phyloP scores from a whole-genome alignment of 2,797 vertebrate genomes.

The Anguilla pacifica region DNA sequence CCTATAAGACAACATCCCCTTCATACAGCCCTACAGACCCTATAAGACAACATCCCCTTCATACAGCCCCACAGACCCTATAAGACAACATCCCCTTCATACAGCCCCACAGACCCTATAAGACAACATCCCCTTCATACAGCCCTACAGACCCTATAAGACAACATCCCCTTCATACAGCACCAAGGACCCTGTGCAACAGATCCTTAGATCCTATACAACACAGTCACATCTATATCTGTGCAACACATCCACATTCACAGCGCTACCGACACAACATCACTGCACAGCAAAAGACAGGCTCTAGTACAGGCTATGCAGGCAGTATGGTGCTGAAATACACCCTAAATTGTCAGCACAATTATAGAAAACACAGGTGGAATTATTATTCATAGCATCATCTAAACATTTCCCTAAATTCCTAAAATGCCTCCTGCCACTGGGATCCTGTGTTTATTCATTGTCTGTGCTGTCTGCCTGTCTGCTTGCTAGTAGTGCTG shows the following conservation, averaged over 20 bases:
- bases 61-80: background rate
- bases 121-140: background rate
- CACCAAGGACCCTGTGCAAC: background rate
- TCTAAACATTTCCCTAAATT: background rate
- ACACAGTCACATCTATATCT: background rate
- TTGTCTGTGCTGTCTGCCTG: background rate
- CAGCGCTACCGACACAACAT: background rate
- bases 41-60: background rate
- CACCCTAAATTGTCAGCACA: background rate
- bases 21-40: too few species aligned
- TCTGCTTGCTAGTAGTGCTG: background rate
- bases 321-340: background rate
- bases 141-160: background rate
- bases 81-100: background rate
- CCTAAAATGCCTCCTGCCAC: background rate
- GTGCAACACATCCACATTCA: background rate
- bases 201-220: background rate
- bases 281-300: background rate
- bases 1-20: too few species aligned
- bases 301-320: background rate
- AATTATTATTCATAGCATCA: background rate
- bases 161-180: background rate
- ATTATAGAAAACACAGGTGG: background rate
- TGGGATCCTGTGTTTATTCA: background rate
- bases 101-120: background rate